Conservation (phyloP, 2,797 vertebrate species). For the Phoebastria nigripes region DNA sequence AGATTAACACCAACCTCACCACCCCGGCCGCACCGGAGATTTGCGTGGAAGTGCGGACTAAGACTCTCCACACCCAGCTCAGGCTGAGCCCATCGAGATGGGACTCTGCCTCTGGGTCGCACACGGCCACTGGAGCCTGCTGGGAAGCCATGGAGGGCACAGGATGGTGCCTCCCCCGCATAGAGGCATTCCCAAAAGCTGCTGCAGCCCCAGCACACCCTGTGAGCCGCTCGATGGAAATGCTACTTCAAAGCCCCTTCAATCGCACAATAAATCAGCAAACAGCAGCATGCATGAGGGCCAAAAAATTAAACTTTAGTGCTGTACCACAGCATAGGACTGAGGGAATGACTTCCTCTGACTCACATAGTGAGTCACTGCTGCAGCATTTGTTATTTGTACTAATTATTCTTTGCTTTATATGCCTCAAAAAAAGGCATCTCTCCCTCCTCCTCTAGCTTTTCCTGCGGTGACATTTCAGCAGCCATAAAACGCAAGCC, state of each 20-base stretch:
- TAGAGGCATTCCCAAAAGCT: neutral
- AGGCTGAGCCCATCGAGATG: neutral
- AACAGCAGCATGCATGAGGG: neutral
- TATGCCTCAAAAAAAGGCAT: constrained; percentile 50
- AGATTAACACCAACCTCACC: rapidly evolving
- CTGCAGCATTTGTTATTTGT: constrained; percentile 34
- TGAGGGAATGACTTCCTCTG: constrained; percentile 45
- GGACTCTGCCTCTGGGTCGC: neutral
- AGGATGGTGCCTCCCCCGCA: neutral
- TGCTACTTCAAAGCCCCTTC: neutral
- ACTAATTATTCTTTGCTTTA: constrained; percentile 50
- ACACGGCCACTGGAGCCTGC: neutral
- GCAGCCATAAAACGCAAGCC: neutral
- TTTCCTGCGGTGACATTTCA: constrained; percentile 35
- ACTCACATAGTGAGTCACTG: constrained; percentile 47
- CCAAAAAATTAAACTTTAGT: neutral
- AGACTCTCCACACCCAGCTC: neutral
- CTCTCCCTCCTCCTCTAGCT: constrained; percentile 51
- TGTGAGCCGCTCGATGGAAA: neutral
- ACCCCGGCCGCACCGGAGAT: rapidly evolving
- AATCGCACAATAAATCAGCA: neutral
- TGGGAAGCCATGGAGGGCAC: rapidly evolving
- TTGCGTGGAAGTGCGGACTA: neutral
- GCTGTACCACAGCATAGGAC: neutral
- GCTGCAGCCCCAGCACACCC: neutral